Evolutionary conservation across 2,797 vertebrate genomes (phyloP).

Genomic region (Mus spretus): DNA sequence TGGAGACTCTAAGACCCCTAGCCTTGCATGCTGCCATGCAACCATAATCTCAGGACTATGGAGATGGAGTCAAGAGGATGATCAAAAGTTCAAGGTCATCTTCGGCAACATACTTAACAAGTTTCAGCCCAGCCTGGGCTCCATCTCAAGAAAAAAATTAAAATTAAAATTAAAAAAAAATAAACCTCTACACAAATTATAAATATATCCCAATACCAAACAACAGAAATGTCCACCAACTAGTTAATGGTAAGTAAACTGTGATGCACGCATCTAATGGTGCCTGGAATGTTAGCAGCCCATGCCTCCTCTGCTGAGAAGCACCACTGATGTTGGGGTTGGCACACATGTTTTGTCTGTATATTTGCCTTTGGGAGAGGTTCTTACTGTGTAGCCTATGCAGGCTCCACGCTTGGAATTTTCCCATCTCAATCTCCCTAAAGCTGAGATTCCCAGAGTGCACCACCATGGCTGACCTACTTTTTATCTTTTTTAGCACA

Average conservation of each 20-base stretch:
- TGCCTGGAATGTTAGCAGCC: background rate
- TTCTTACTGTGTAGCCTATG: background rate
- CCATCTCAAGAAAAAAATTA: background rate
- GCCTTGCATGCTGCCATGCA: too few species aligned
- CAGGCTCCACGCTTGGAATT: background rate
- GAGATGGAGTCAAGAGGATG: background rate
- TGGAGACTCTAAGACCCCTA: background rate
- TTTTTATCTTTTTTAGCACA: background rate
- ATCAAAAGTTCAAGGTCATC: background rate
- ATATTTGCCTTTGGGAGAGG: background rate
- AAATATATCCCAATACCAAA: background rate
- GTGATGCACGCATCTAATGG: background rate
- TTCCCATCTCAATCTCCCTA: background rate
- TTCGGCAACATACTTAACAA: background rate
- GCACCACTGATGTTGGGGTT: background rate
- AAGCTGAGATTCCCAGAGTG: background rate
- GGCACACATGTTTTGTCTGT: background rate
- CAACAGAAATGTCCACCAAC: background rate
- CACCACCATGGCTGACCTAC: background rate
- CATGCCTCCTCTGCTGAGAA: background rate
- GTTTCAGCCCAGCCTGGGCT: background rate
- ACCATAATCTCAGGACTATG: background rate
- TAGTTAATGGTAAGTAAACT: background rate
- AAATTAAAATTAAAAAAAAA: background rate
- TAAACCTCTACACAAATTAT: background rate